These are phyloP conservation scores for Brachyistius frenatus DNA, from an alignment of 2,113 vertebrate species.

Conservation along the genomic window DNA sequence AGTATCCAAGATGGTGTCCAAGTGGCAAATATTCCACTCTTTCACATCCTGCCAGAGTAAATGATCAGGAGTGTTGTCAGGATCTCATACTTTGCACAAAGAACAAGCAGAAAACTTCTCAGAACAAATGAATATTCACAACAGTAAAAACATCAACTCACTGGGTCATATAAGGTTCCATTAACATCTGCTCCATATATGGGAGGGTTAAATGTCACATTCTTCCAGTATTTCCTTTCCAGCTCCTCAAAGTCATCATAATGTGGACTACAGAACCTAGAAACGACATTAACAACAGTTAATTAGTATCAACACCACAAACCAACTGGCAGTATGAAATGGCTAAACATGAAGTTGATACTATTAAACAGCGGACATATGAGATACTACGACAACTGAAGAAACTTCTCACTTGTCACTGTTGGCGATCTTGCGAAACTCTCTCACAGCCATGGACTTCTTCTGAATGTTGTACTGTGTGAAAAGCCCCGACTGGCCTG, in stretches of 20 bases:
- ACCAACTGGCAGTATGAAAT: neutral
- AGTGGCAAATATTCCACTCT: slow-evolving; percentile 93
- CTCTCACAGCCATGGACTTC: slow-evolving; percentile 94
- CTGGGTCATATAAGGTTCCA: slow-evolving; percentile 93
- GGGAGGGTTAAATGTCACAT: slow-evolving; percentile 95
- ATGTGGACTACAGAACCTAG: slow-evolving; percentile 93
- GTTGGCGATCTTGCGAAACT: slow-evolving; percentile 94
- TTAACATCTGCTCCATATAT: slow-evolving; percentile 98
- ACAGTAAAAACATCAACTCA: slow-evolving; percentile 69
- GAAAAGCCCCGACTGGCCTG: slow-evolving; percentile 97
- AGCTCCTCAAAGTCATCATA: slow-evolving; percentile 97
- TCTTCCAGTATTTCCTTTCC: slow-evolving; percentile 99
- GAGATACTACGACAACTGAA: neutral
- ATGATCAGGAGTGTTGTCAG: too few species aligned
- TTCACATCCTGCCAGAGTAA: slow-evolving; percentile 83
- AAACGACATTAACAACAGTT: neutral
- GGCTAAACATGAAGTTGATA: neutral
- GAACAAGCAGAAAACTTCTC: neutral
- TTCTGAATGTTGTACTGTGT: slow-evolving; percentile 99
- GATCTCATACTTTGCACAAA: neutral
- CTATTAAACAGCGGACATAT: neutral
- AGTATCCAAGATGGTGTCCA: slow-evolving; percentile 94
- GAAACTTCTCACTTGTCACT: slow-evolving; percentile 90
- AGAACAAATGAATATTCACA: neutral
- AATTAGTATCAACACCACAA: neutral